Conservation (phyloP, 2,888 invertebrate species). For the Pachycephus smyrnensis region DNA sequence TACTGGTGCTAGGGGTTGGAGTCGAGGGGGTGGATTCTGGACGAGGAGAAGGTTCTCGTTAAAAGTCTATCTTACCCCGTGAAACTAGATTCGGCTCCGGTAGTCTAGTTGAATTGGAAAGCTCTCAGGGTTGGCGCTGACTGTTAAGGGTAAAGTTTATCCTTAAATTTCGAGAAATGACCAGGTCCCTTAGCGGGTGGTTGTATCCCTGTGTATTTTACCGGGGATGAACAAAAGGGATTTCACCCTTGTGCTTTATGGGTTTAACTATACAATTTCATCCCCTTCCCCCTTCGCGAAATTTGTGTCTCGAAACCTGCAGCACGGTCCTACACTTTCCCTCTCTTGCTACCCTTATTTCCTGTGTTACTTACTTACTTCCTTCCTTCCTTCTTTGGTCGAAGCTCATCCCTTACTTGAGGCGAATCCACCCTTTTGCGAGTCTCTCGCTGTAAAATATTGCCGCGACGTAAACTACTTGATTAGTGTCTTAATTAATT, state of each 20-base stretch:
- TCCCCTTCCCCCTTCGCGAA: too few relatives aligned
- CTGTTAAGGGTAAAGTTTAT: background rate
- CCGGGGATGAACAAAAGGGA: too few relatives aligned
- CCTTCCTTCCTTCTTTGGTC: too few relatives aligned
- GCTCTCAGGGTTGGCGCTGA: background rate
- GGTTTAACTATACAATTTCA: too few relatives aligned
- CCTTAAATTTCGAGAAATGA: background rate
- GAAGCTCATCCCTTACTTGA: background rate
- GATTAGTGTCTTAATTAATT: constrained; percentile 45
- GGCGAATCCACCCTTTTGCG: too few relatives aligned
- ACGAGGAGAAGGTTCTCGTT: background rate
- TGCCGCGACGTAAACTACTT: constrained; percentile 38
- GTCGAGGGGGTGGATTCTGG: background rate
- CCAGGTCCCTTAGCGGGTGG: background rate
- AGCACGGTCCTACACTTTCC: constrained; percentile 11
- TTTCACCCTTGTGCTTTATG: too few relatives aligned
- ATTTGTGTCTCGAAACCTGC: too few relatives aligned
- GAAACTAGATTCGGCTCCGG: background rate
- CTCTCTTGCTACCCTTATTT: background rate
- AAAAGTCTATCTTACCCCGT: background rate
- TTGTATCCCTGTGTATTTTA: background rate
- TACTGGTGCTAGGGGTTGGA: background rate
- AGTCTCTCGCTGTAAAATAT: constrained; percentile 14
- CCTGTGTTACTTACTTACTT: background rate
- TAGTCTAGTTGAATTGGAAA: background rate